These are phyloP conservation scores for Lytechinus variegatus DNA, from an alignment of 35 echinoderm and acorn worm genomes.

Conservation along the genomic window DNA sequence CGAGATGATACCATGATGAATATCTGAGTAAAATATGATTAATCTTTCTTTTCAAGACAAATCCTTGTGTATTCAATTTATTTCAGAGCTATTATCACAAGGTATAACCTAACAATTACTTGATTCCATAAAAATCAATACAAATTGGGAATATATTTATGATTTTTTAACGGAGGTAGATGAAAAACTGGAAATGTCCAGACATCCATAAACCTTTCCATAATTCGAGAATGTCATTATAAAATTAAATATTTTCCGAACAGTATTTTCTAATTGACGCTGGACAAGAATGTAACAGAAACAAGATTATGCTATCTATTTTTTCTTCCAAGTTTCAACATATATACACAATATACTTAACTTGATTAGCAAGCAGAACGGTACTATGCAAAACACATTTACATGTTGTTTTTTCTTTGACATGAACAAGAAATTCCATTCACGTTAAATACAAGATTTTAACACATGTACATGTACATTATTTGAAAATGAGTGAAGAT, in stretches of 20 bases:
- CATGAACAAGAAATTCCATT: background rate
- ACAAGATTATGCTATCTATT: background rate
- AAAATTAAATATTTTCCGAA: background rate
- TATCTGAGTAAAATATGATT: background rate
- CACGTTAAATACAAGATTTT: constrained; percentile 3
- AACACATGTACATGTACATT: background rate
- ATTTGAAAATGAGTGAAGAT: background rate
- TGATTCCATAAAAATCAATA: background rate
- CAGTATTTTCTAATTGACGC: background rate
- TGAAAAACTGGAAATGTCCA: background rate
- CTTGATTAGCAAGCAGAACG: background rate
- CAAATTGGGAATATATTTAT: background rate
- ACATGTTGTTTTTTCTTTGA: background rate
- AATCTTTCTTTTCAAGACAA: background rate
- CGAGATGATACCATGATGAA: background rate
- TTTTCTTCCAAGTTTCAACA: background rate
- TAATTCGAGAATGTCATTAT: background rate
- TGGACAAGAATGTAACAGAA: background rate
- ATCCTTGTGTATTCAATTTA: background rate
- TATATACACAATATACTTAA: background rate
- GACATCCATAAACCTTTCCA: background rate
- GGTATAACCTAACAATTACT: background rate
- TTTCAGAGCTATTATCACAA: background rate
- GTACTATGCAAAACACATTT: background rate
- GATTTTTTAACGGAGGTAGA: background rate